A percentile compares a stretch with the other conserved stretches of the same genome.
Conservation (phyloP, 2,797 vertebrate species). For the Myiotriccus ornatus region DNA sequence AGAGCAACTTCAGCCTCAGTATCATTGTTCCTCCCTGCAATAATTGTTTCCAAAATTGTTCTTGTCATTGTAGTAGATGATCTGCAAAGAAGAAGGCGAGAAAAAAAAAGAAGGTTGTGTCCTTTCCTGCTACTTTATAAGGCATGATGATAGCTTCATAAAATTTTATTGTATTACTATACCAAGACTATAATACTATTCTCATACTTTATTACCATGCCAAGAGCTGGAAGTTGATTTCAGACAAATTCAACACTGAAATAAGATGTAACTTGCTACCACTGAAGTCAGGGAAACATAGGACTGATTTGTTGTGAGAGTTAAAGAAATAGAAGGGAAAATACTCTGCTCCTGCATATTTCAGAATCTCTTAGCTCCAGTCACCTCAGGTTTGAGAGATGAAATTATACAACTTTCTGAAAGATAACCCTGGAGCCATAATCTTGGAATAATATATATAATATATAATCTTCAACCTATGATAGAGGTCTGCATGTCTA, state of each 20-base stretch:
- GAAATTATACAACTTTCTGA: not conserved
- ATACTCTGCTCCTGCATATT: not conserved
- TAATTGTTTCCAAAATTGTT: conserved; percentile 45
- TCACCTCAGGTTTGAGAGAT: not conserved
- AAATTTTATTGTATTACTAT: conserved; percentile 59
- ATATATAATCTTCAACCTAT: not conserved
- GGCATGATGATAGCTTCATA: conserved; percentile 52
- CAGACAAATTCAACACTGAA: conserved; percentile 33
- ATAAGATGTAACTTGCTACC: conserved; percentile 12
- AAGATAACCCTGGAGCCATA: not conserved
- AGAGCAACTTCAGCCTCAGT: not conserved
- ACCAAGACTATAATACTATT: conserved; percentile 16
- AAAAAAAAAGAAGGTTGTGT: not conserved
- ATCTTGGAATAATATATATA: not conserved
- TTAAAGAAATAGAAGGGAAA: not conserved
- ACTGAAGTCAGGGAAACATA: not conserved
- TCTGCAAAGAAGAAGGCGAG: not conserved
- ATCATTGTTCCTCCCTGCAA: not conserved
- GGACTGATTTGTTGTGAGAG: not conserved
- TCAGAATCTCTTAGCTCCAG: not conserved
- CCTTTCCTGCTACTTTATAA: conserved; percentile 59
- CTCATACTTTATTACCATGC: conserved; percentile 18
- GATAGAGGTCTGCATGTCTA: not conserved
- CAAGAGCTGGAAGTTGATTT: conserved; percentile 24
- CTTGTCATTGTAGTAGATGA: conserved; percentile 39